Evolutionary conservation across 2,113 vertebrate species (phyloP).

Genomic region (Archocentrus centrarchus): DNA sequence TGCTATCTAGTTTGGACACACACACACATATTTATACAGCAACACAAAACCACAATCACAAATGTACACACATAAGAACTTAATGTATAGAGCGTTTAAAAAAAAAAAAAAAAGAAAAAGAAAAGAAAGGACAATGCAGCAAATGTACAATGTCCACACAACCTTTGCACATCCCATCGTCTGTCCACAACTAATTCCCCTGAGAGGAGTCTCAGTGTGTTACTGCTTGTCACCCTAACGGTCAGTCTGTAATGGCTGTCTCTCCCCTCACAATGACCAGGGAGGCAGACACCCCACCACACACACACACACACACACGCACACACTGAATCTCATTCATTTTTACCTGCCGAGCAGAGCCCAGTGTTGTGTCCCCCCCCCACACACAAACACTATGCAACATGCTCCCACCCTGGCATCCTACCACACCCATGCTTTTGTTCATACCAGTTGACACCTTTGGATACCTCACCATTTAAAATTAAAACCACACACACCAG

Average conservation of each 20-base stretch:
- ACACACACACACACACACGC: constrained; percentile 9
- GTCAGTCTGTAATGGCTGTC: constrained; percentile 72
- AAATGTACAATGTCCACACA: constrained; percentile 43
- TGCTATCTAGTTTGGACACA: constrained; percentile 62
- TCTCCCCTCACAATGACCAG: constrained; percentile 61
- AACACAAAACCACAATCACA: constrained; percentile 29
- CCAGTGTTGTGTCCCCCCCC: not conserved
- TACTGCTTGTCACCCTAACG: constrained; percentile 68
- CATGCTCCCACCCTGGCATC: constrained; percentile 3
- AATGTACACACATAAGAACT: constrained; percentile 40
- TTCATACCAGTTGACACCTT: not conserved
- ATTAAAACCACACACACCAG: no score
- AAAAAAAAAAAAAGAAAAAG: constrained; percentile 51
- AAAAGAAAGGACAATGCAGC: constrained; percentile 28
- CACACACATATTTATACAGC: constrained; percentile 4
- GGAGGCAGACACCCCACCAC: constrained; percentile 29
- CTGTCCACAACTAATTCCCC: constrained; percentile 61
- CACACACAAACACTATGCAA: not conserved
- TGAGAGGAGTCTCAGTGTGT: constrained; percentile 59
- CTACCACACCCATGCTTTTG: constrained; percentile 11
- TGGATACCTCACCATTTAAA: no score
- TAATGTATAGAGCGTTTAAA: constrained; percentile 37
- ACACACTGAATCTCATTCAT: constrained; percentile 51
- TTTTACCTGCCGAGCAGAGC: constrained; percentile 59
- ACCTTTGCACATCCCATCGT: constrained; percentile 55